Conservation (phyloP, 1,140 invertebrate species). For the Cheumatopsyche charites region DNA sequence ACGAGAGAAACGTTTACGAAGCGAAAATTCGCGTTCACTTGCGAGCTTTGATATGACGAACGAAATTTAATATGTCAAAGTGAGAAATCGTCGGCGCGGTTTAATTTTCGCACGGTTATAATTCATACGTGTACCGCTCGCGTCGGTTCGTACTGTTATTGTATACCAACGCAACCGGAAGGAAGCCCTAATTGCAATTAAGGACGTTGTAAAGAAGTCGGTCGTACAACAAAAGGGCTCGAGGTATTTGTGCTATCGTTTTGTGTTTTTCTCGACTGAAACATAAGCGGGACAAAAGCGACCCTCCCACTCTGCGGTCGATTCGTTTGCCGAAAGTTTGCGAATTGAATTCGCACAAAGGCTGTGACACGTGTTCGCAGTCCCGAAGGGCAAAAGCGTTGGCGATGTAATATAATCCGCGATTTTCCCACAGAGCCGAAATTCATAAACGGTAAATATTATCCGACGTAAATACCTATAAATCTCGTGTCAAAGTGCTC, state of each 20-base stretch:
- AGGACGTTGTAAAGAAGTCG: not conserved
- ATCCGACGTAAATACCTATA: no score
- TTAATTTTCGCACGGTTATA: conserved; percentile 15
- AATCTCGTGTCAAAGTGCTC: no score
- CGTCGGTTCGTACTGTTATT: not conserved
- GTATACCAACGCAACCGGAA: not conserved
- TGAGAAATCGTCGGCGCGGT: not conserved
- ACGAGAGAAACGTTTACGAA: no score
- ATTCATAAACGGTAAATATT: no score
- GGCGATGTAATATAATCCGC: no score
- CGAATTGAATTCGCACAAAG: not conserved
- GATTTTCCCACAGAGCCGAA: no score
- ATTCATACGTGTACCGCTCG: conserved; percentile 3
- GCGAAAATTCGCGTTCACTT: no score
- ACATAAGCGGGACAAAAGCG: not conserved
- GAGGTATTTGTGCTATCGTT: not conserved
- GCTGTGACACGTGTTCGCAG: not conserved
- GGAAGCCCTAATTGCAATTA: conserved; percentile 19
- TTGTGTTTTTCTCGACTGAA: not conserved
- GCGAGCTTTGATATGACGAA: no score
- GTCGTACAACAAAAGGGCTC: conserved; percentile 2
- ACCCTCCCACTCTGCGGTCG: not conserved
- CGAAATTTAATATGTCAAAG: no score
- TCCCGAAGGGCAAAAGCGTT: no score
- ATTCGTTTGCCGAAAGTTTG: conserved; percentile 1